These are phyloP conservation scores for Odontophorus gujanensis DNA, from an alignment of 2,113 vertebrate species.

Conservation along the genomic window DNA sequence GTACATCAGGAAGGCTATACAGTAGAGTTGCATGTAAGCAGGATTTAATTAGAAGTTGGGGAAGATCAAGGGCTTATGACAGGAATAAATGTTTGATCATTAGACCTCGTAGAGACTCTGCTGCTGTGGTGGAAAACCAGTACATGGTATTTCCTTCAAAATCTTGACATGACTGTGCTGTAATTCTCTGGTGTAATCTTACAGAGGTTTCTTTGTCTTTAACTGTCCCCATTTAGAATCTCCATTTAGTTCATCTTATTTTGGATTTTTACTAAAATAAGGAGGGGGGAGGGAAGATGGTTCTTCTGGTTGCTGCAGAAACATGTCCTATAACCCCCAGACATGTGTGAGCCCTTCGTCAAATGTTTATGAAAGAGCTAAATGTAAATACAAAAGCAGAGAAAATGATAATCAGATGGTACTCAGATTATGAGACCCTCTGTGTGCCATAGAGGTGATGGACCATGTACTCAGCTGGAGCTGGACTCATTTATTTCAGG, in stretches of 20 bases:
- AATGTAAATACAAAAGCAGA: background rate
- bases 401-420: background rate
- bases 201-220: slow-evolving; percentile 1
- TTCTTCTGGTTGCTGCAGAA: slow-evolving; percentile 20
- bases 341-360: background rate
- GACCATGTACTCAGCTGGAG: background rate
- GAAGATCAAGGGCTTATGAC: slow-evolving; percentile 25
- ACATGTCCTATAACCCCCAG: background rate
- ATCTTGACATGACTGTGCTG: background rate
- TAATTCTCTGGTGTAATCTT: background rate
- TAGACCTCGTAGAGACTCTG: slow-evolving; percentile 37
- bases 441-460: background rate
- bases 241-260: background rate
- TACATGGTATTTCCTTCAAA: slow-evolving; percentile 34
- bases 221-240: background rate
- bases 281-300: background rate
- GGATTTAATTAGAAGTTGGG: slow-evolving; percentile 64
- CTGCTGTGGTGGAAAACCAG: slow-evolving; percentile 24
- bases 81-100: slow-evolving; percentile 66
- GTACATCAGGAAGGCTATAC: slow-evolving; percentile 11
- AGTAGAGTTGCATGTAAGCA: slow-evolving; percentile 12
- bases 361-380: slow-evolving; percentile 4
- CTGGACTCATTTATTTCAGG: background rate
- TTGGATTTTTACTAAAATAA: slow-evolving; percentile 15
- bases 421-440: background rate